Conservation (phyloP, 2,888 invertebrate genomes). For the Lycia hirtaria region DNA sequence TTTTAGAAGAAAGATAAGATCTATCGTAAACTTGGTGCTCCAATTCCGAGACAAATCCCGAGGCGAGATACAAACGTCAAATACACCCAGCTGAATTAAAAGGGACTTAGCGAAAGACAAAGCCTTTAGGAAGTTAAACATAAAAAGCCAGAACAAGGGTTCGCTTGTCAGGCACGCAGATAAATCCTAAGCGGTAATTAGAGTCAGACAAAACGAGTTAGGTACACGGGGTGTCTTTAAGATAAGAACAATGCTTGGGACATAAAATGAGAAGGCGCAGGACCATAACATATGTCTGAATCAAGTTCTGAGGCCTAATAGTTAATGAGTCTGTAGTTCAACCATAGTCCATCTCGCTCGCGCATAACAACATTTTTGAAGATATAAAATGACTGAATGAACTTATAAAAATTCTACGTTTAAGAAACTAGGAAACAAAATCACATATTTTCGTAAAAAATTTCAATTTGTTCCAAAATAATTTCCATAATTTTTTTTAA, state of each 20-base stretch:
- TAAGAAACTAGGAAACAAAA: too few relatives aligned
- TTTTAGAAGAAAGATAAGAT: background rate
- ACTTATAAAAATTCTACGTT: too few relatives aligned
- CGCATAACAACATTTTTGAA: too few relatives aligned
- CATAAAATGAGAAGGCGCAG: background rate
- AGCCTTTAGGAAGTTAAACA: slow-evolving; percentile 23
- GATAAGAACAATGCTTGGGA: slow-evolving; percentile 12
- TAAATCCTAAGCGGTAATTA: slow-evolving; percentile 38
- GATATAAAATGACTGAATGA: too few relatives aligned
- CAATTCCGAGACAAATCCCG: slow-evolving; percentile 9
- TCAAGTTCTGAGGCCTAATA: background rate
- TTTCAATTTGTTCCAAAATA: too few relatives aligned
- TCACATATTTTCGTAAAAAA: too few relatives aligned
- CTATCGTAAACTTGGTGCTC: background rate
- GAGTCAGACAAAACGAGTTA: slow-evolving; percentile 27
- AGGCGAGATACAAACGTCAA: slow-evolving; percentile 7
- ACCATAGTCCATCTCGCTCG: too few relatives aligned
- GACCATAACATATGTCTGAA: background rate
- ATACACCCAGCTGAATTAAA: slow-evolving; percentile 24
- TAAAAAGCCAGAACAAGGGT: slow-evolving; percentile 40
- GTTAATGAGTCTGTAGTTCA: too few relatives aligned
- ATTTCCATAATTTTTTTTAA: too few relatives aligned
- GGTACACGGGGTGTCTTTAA: slow-evolving; percentile 16
- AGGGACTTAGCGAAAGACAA: slow-evolving; percentile 19
- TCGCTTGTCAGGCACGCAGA: slow-evolving; percentile 26